Percentiles rank a stretch among this genome's conserved stretches.
These are phyloP conservation scores for Ridgeia piscesae DNA, from an alignment of 1,140 invertebrate genomes.

Conservation along the genomic window DNA sequence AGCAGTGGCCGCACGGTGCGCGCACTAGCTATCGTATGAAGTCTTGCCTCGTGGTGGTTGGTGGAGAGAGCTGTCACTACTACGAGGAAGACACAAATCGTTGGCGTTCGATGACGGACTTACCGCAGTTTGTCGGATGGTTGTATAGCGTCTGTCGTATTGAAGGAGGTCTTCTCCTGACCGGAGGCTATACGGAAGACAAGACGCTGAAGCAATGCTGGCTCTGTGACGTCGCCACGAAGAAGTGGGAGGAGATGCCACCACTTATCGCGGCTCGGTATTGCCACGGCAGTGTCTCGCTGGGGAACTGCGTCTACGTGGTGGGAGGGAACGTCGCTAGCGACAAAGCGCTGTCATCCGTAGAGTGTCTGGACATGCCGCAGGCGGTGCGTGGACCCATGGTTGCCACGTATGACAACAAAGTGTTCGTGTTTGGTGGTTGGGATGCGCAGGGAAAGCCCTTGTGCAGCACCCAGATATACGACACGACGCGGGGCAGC, in stretches of 20 bases:
- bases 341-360: background rate
- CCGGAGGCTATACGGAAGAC: background rate
- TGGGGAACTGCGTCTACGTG: background rate
- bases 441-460: background rate
- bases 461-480: background rate
- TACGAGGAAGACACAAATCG: too few relatives aligned
- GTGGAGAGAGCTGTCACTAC: too few relatives aligned
- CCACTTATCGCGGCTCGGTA: background rate
- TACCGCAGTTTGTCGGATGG: too few relatives aligned
- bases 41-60: too few relatives aligned
- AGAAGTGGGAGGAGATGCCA: slow-evolving; percentile 19
- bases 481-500: background rate
- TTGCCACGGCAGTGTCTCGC: background rate
- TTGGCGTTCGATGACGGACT: too few relatives aligned
- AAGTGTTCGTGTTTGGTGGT: slow-evolving; percentile 8
- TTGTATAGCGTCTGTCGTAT: too few relatives aligned
- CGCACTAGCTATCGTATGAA: background rate
- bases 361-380: slow-evolving; percentile 6
- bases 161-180: too few relatives aligned
- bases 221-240: slow-evolving; percentile 6
- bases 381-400: background rate
- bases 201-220: background rate
- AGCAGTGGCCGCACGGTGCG: background rate
- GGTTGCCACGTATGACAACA: background rate
- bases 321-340: background rate